A percentile compares a stretch with the other conserved stretches of the same genome.
phyloP scores from a whole-genome alignment of 2,888 invertebrate species.

The Lottia scabra region DNA sequence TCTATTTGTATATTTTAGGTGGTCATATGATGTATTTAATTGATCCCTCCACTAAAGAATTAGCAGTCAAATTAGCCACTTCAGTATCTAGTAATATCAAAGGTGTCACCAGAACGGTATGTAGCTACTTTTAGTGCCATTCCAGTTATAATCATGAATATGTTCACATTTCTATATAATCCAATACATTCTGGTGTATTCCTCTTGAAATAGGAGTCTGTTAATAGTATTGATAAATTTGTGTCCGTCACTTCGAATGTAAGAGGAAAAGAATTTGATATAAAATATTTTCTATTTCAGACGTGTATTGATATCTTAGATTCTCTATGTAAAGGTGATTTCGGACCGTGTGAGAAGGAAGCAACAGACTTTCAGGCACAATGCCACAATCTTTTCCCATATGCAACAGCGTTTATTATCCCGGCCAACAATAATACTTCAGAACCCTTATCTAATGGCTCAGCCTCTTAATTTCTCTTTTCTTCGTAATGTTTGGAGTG shows the following conservation, averaged over 20 bases:
- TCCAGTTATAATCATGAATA: too few species aligned
- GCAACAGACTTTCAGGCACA: conserved; percentile 79
- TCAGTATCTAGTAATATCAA: conserved; percentile 67
- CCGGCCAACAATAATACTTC: conserved; percentile 41
- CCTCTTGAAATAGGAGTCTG: too few species aligned
- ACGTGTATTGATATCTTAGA: conserved; percentile 85
- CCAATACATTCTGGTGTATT: too few species aligned
- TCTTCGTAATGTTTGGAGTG: too few species aligned
- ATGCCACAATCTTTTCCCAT: conserved; percentile 83
- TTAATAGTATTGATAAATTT: too few species aligned
- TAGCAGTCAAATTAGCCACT: conserved; percentile 75
- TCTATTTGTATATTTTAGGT: conserved; percentile 39
- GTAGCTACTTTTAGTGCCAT: conserved; percentile 23
- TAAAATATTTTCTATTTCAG: conserved; percentile 72
- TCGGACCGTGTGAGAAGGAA: conserved; percentile 78
- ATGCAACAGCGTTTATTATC: conserved; percentile 74
- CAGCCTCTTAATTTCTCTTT: conserved; percentile 26
- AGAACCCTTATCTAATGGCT: conserved; percentile 51
- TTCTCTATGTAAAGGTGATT: conserved; percentile 82
- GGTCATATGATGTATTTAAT: conserved; percentile 84
- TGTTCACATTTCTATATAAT: too few species aligned
- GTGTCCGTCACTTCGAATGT: too few species aligned
- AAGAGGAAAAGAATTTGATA: too few species aligned
- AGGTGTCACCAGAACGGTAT: conserved; percentile 73
- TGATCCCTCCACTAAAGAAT: conserved; percentile 77